Evolutionary conservation across 2,113 vertebrate genomes (phyloP), one percentile per base, ranked within the genome.

Genomic region (Polyodon spathula): DNA sequence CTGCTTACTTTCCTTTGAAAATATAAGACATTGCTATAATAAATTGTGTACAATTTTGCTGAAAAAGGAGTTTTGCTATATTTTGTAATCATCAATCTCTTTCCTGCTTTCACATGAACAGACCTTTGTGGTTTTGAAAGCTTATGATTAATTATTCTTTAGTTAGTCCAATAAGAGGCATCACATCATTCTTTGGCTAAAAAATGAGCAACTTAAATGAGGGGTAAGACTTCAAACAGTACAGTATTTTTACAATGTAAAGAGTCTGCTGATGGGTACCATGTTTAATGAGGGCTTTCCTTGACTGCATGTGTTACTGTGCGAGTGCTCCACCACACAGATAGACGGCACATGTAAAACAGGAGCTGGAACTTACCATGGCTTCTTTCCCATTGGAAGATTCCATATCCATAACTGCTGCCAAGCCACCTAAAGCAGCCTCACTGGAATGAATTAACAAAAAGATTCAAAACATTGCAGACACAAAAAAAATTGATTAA

Each of bases 311-410:
- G 14, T 44, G 37, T 48, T 0, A 14, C 2, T n/a, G 12, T 11
- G 8, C 4, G 17, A 53, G 10, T 8, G 37, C n/a, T 15, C 65
- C 46, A 46, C 6, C 2, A 48, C 14, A 16, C 59, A n/a, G 51
- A 55, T 27, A 42, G 6, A 53, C 8, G 8, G 55, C 6, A n/a
- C 38, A 12, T 51, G 6, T 12, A 12, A 3, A 4, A 52, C 9
- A 15, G 10, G 6, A 10, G 38, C 1, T n/a, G 68, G 62, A 58
- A 75, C 72, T 53, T 86, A 96, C 94, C 88, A 87, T 66, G 1
- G 83, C 73, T 37, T 98, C 93, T 80, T 97, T 98, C 2, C 92
- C 91, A 44, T 76, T 89, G 50, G 91, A 87, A 0, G 94, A 89
- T 68, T 94, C 93, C 0, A 87, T 88, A 37, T 97, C 95, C 89